These are phyloP conservation scores for Prochilodus magdalenae DNA, from an alignment of 2,113 vertebrate genomes.

Conservation along the genomic window DNA sequence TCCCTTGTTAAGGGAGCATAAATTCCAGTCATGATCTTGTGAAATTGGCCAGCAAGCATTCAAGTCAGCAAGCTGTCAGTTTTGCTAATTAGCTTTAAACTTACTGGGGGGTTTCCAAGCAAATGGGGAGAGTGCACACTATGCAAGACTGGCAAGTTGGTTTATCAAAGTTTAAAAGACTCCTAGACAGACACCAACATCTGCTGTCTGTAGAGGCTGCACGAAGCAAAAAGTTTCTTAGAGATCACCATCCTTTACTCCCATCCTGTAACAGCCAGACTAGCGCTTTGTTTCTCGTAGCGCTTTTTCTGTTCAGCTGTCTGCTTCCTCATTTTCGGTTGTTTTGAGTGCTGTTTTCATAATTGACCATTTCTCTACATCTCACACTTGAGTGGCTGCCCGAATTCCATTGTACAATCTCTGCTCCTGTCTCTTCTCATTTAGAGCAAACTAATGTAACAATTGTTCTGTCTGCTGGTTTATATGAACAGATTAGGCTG, in stretches of 20 bases:
- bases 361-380: constrained; percentile 35
- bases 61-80: neutral
- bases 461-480: neutral
- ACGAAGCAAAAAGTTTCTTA: neutral
- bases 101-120: neutral
- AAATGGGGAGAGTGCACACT: neutral
- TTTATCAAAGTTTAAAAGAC: too few relatives aligned
- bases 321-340: constrained; percentile 13
- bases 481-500: constrained; percentile 3
- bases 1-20: too few relatives aligned
- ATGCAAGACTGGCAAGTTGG: neutral
- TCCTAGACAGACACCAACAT: neutral
- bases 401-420: constrained; percentile 18
- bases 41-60: neutral
- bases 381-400: constrained; percentile 12
- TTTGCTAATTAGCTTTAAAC: neutral
- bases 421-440: constrained; percentile 40
- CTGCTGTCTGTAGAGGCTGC: neutral
- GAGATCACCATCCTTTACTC: neutral
- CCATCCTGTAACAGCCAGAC: neutral
- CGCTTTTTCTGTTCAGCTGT: neutral
- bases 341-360: constrained; percentile 28
- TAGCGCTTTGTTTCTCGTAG: neutral
- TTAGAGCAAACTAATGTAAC: constrained; percentile 38
- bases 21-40: neutral